These are phyloP conservation scores for Pseudois nayaur DNA, from an alignment of 2,113 vertebrate species.

Conservation along the genomic window DNA sequence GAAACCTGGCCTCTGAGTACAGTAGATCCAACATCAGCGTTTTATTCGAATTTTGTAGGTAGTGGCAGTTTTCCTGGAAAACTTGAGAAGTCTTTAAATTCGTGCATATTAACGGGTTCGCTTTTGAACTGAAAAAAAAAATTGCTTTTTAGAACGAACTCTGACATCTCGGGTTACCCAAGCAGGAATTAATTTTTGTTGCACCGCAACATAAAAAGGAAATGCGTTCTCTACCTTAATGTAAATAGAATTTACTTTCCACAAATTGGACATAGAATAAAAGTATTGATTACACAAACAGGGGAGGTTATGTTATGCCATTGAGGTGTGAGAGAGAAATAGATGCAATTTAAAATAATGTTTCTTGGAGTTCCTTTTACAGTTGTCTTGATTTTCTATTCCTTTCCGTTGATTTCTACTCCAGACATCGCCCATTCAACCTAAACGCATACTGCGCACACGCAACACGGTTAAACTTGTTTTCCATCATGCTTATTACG, in stretches of 20 bases:
- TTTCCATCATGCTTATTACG: conserved; percentile 14
- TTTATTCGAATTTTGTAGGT: neutral
- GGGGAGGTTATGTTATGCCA: neutral
- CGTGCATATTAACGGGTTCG: neutral
- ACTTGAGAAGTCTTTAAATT: neutral
- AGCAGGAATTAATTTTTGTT: neutral
- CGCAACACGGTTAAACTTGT: neutral
- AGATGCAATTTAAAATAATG: neutral
- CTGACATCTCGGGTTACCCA: neutral
- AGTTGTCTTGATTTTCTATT: neutral
- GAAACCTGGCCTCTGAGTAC: neutral
- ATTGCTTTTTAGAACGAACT: neutral
- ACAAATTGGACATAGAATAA: neutral
- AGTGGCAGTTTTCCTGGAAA: neutral
- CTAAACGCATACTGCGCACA: neutral
- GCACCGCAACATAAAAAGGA: neutral
- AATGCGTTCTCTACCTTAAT: neutral
- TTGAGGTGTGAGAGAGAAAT: neutral
- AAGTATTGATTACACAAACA: neutral
- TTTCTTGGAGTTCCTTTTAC: conserved; percentile 10
- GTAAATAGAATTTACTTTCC: neutral
- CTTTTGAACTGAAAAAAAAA: neutral
- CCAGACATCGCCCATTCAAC: neutral
- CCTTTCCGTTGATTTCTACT: neutral
- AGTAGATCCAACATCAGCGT: neutral